Evolutionary conservation across 2,888 invertebrate genomes (phyloP), one percentile per base, ranked within the genome.

Genomic region (Stenoptilia bipunctidactyla): DNA sequence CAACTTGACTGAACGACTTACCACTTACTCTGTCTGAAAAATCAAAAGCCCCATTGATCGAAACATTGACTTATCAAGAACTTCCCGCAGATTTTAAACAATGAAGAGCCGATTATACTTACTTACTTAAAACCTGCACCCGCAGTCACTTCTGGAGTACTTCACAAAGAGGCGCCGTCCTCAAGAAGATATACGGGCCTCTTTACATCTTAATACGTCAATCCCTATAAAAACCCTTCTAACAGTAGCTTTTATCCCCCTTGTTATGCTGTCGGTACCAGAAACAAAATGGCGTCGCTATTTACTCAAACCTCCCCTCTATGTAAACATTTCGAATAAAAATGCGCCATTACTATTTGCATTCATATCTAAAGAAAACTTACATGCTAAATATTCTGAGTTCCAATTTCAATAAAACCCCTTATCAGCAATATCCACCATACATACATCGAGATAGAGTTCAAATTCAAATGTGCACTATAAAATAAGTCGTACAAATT

Each of bases 321-420:
- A 83, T 77, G 68, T 83, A 82, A 82, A 82, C 79, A 80, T 75
- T 71, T 56, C 54, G 60, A 73, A 79, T 80, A 83, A 82, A 83
- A 80, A 80, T 76, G 67, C 79, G 77, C 83, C 82, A 80, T 82
- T 72, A 79, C 79, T 80, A 82, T 82, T 83, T 82, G 79, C 80
- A 83, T 83, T 83, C 77, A 82, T 82, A 83, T 80, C 79, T 72
- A 80, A 77, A 79, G 82, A 76, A 80, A 80, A 80, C 83, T 80
- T 83, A 83, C 80, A 76, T 72, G 79, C 70, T 74, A 72, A 80
- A 79, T 76, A 73, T 75, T 77, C 66, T 58, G 59, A 60, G 47
- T 53, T 55, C 61, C 71, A 71, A 60, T 58, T 53, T 55, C 42
- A 52, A 48, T 48, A 52, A 46, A 36, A 13, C 1, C 1, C 8